Evolutionary conservation across 2,888 invertebrate genomes (phyloP).

Genomic region (Pinctada fucata): DNA sequence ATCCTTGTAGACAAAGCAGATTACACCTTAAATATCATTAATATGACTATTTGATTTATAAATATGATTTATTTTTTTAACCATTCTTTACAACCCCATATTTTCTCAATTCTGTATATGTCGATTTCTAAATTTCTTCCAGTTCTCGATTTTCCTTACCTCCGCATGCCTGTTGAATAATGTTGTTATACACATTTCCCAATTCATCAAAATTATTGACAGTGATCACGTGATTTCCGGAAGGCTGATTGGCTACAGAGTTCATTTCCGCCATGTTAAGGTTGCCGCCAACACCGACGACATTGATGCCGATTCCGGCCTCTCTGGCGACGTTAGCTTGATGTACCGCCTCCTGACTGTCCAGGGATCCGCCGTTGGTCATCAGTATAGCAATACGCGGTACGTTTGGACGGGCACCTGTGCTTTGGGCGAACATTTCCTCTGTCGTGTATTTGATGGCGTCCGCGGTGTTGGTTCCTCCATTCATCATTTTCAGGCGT

Average conservation of each 20-base stretch:
- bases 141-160: conserved; percentile 35
- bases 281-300: conserved; percentile 58
- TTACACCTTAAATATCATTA: too few species aligned
- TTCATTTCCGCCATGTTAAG: conserved; percentile 55
- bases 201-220: conserved; percentile 58
- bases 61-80: too few species aligned
- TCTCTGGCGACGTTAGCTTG: conserved; percentile 51
- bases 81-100: too few species aligned
- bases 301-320: conserved; percentile 53
- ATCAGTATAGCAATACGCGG: conserved; percentile 58
- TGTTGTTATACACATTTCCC: conserved; percentile 47
- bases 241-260: conserved; percentile 55
- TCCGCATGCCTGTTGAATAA: conserved; percentile 54
- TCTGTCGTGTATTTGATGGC: conserved; percentile 55
- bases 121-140: too few species aligned
- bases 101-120: too few species aligned
- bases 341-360: conserved; percentile 44
- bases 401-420: conserved; percentile 54
- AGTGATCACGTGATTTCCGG: conserved; percentile 52
- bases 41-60: too few species aligned
- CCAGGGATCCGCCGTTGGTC: conserved; percentile 57
- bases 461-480: conserved; percentile 65
- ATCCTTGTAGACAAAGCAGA: too few species aligned
- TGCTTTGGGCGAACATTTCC: conserved; percentile 53
- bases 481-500: conserved; percentile 52